A percentile compares a stretch with the other conserved stretches of the same genome.
Conservation (phyloP, 2,797 vertebrate genomes). For the Clarias laeviceps region DNA sequence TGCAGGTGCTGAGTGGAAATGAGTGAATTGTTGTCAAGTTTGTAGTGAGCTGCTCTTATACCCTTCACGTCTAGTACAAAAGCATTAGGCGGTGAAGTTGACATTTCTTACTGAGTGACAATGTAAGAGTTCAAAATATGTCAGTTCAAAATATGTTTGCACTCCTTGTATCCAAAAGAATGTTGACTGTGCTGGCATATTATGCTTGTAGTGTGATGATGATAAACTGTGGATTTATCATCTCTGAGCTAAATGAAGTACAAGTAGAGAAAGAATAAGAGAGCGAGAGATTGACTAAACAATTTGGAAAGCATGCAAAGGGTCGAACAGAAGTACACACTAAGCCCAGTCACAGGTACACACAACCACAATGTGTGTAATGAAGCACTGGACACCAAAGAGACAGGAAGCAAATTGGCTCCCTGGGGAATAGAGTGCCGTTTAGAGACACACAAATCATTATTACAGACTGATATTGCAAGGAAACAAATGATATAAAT, state of each 20-base stretch:
- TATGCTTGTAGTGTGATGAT: background rate
- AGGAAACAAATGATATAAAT: slow-evolving; percentile 31
- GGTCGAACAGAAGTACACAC: slow-evolving; percentile 32
- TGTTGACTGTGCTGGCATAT: background rate
- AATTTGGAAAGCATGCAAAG: background rate
- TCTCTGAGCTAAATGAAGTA: background rate
- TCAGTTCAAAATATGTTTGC: background rate
- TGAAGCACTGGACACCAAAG: slow-evolving; percentile 45
- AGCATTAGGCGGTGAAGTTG: slow-evolving; percentile 7
- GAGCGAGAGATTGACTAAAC: slow-evolving; percentile 21
- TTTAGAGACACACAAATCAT: slow-evolving; percentile 25
- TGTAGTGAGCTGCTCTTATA: slow-evolving; percentile 34
- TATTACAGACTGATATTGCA: slow-evolving; percentile 23
- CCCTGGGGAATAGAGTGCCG: slow-evolving; percentile 38
- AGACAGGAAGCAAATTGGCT: slow-evolving; percentile 47
- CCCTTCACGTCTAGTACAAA: slow-evolving; percentile 25
- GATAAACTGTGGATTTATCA: background rate
- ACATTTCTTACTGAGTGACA: background rate
- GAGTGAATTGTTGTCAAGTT: slow-evolving; percentile 46
- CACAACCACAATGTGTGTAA: slow-evolving; percentile 12
- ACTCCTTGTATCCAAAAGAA: background rate
- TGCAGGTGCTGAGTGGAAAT: slow-evolving; percentile 35
- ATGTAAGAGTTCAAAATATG: background rate
- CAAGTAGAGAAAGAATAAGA: background rate
- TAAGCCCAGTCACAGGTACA: slow-evolving; percentile 31